These are phyloP conservation scores for Parnassius mnemosyne DNA, from an alignment of 2,888 invertebrate species.

Conservation along the genomic window DNA sequence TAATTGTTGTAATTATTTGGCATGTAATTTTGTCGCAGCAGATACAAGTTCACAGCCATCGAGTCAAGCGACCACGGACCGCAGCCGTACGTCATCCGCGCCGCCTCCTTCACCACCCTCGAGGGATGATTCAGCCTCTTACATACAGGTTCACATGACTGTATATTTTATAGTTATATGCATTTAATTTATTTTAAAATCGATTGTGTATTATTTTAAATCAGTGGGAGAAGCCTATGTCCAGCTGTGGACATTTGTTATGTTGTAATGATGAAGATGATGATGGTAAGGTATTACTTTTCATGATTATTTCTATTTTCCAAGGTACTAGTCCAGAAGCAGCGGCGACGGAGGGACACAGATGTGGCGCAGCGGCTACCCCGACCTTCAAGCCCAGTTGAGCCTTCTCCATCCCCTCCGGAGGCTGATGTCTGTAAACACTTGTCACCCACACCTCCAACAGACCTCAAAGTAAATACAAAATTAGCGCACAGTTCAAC, in stretches of 20 bases:
- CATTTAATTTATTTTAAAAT: no score
- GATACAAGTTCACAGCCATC: constrained; percentile 18
- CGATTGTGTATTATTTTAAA: no score
- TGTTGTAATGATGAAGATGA: no score
- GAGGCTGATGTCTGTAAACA: constrained; percentile 4
- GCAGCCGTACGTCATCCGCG: constrained; percentile 29
- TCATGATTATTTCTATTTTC: no score
- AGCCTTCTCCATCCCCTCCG: constrained; percentile 20
- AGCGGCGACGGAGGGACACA: constrained; percentile 28
- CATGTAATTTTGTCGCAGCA: neutral
- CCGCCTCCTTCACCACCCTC: constrained; percentile 26
- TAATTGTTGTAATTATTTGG: no score
- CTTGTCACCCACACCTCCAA: neutral
- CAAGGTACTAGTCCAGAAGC: constrained; percentile 43
- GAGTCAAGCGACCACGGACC: constrained; percentile 16
- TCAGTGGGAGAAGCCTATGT: no score
- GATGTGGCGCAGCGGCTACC: constrained; percentile 10
- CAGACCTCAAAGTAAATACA: neutral
- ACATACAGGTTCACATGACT: constrained; percentile 42
- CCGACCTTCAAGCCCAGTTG: constrained; percentile 33
- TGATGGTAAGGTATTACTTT: no score
- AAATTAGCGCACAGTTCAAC: neutral
- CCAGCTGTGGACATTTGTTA: no score
- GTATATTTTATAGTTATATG: no score
- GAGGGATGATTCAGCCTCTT: constrained; percentile 42